Base-by-base conservation (phyloP, 2,113 vertebrate species). In the Myrmecophaga tridactyla region DNA sequence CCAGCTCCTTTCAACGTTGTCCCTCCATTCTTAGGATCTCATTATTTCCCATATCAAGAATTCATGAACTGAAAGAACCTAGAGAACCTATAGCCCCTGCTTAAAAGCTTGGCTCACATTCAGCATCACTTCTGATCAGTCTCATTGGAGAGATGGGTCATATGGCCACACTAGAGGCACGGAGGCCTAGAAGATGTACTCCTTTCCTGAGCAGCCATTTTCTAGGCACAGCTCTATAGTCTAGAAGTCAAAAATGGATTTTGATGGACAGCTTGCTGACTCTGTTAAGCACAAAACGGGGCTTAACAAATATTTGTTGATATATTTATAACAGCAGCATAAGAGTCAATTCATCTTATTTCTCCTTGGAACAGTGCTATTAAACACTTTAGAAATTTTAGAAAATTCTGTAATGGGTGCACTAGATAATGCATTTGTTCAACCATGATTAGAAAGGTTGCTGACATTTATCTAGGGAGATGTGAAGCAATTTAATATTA, bases 401-500 rank as follows among this genome's bases (percentile, higher is more conserved):
- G 39, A 92, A 96, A 96, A 80, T 86, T 43, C 48, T 83, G 6
- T 46, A 58, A 86, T 94, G 20, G 46, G 51, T 93, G 63, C 13
- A 15, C 34, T 60, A 85, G 95, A 56, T 96, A 96, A 92, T 94
- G 21, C 21, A 65, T 43, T 63, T 92, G 62, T 0, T 73, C 41
- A 77, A 96, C 96, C 29, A 7, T 17, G 25, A 86, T 27, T 48
- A 63, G 96, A 95, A 41, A 97, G 76, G 48, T 70, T 92, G 77
- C 72, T n/a, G n/a, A 94, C 95, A 90, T 94, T 97, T 12, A 7
- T 87, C 93, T 88, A 96, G 94, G 96, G 97, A 97, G 90, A 96
- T 89, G 41, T 75, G 85, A 97, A 96, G 86, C 80, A 93, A 96
- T 97, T 98, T 97, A 95, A 96, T 94, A 77, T 98, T 97, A 98